Conservation (phyloP, 2,888 invertebrate species). For the Tiphia femorata region DNA sequence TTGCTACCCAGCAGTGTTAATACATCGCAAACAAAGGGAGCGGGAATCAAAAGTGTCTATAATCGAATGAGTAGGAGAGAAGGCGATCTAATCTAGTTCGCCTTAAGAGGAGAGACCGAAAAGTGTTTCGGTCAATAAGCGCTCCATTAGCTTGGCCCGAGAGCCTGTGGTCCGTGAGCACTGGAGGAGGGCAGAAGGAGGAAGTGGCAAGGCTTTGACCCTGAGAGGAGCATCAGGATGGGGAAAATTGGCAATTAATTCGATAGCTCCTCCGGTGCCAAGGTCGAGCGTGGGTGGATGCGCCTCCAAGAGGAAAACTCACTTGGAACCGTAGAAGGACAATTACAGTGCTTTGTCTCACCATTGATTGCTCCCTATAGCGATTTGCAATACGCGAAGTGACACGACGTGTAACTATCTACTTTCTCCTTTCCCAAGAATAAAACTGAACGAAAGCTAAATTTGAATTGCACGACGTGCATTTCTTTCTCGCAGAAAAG, state of each 20-base stretch:
- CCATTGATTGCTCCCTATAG: too few species aligned
- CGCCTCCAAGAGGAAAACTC: not conserved
- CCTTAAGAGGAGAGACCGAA: too few species aligned
- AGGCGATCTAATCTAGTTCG: not conserved
- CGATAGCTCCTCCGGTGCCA: constrained; percentile 26
- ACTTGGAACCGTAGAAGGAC: too few species aligned
- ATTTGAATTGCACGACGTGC: too few species aligned
- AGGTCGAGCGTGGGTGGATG: not conserved
- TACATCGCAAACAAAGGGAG: too few species aligned
- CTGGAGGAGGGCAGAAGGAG: constrained; percentile 15
- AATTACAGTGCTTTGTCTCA: too few species aligned
- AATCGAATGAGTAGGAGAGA: not conserved
- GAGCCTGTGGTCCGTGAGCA: not conserved
- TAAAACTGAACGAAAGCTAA: too few species aligned
- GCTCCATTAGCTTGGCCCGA: constrained; percentile 34
- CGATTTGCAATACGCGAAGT: too few species aligned
- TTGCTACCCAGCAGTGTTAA: too few species aligned
- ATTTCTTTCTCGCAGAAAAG: too few species aligned
- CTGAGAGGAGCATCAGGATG: constrained; percentile 30
- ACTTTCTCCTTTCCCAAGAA: too few species aligned
- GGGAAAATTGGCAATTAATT: constrained; percentile 46
- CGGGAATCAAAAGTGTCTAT: not conserved
- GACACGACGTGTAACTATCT: too few species aligned
- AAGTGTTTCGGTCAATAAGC: constrained; percentile 46
- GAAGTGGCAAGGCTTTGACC: constrained; percentile 26